Percentiles rank a stretch among this genome's conserved stretches.
Conservation (phyloP, 2,113 vertebrate genomes). For the Leuciscus idus region DNA sequence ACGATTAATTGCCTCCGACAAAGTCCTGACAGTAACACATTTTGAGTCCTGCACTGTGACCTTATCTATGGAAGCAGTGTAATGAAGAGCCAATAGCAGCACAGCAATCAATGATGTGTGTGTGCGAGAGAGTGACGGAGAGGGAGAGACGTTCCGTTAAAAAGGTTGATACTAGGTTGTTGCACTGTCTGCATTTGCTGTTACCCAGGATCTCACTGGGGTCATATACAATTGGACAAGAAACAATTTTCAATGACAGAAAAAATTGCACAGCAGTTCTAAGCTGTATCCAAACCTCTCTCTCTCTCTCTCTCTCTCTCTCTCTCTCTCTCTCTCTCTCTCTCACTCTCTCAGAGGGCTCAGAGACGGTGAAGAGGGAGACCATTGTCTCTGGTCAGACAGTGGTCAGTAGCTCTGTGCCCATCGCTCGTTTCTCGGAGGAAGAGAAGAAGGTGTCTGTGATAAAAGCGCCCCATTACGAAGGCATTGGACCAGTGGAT, state of each 20-base stretch:
- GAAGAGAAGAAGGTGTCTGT: slow-evolving; percentile 91
- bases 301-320: slow-evolving; percentile 5
- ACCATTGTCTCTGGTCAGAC: slow-evolving; percentile 76
- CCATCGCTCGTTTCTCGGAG: slow-evolving; percentile 90
- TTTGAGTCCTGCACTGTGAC: not conserved
- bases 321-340: not conserved
- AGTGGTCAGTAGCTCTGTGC: slow-evolving; percentile 81
- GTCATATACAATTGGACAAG: not conserved
- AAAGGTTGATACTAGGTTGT: not conserved
- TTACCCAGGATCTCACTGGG: not conserved
- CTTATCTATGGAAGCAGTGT: slow-evolving; percentile 1
- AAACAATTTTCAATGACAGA: not conserved
- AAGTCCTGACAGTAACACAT: not conserved
- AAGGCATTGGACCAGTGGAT: slow-evolving; percentile 86
- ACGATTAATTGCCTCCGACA: not conserved
- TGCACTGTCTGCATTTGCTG: not conserved
- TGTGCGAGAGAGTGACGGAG: not conserved
- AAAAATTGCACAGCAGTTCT: not conserved
- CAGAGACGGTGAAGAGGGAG: slow-evolving; percentile 78
- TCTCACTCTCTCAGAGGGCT: slow-evolving; percentile 66
- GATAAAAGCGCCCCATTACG: slow-evolving; percentile 84
- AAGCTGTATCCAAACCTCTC: not conserved
- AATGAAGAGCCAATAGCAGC: slow-evolving; percentile 16
- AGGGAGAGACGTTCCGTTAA: not conserved
- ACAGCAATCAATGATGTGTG: slow-evolving; percentile 2